Conservation (phyloP, 2,888 invertebrate species). For the Mesochorus sp. region DNA sequence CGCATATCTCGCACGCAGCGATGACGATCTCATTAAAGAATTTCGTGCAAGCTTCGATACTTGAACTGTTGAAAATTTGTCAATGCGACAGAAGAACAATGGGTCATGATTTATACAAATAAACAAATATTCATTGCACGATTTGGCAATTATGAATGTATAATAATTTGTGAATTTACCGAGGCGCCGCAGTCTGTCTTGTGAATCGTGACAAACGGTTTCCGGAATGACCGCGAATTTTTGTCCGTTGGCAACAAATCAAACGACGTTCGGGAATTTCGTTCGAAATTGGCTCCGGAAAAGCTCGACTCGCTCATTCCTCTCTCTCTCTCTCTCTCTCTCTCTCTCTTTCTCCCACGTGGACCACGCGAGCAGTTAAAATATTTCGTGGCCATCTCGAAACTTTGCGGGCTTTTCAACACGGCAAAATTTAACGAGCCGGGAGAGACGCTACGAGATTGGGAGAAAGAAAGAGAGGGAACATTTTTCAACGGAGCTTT, state of each 20-base stretch:
- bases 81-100: constrained; percentile 23
- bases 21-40: neutral
- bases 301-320: constrained; percentile 55
- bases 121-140: neutral
- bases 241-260: constrained; percentile 73
- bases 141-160: constrained; percentile 42
- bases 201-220: constrained; percentile 69
- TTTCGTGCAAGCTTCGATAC: constrained; percentile 7
- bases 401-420: constrained; percentile 29
- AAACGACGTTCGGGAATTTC: constrained; percentile 65
- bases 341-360: constrained; percentile 22
- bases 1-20: neutral
- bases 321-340: neutral
- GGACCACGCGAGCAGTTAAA: constrained; percentile 52
- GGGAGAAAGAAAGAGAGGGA: constrained; percentile 33
- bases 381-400: constrained; percentile 52
- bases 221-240: constrained; percentile 68
- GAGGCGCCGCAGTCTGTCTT: constrained; percentile 58
- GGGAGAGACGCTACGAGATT: constrained; percentile 62
- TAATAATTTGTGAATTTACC: constrained; percentile 43
- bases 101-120: constrained; percentile 19
- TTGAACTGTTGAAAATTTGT: constrained; percentile 13
- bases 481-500: constrained; percentile 62
- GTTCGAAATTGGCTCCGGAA: constrained; percentile 73
- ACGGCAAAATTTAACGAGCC: constrained; percentile 45